Conservation (phyloP, 2,113 vertebrate genomes). For the Saguinus midas region DNA sequence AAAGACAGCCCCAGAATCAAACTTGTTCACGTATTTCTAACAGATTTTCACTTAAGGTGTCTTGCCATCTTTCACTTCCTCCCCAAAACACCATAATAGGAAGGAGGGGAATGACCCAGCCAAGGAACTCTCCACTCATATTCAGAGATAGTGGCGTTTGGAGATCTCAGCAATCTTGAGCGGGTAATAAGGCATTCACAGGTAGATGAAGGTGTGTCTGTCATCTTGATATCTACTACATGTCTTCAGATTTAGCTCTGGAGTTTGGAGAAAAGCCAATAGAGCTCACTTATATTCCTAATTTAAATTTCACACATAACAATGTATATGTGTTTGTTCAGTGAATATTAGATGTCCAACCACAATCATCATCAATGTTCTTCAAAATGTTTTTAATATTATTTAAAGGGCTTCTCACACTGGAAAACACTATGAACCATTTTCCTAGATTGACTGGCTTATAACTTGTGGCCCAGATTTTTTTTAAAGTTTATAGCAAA, state of each 20-base stretch:
- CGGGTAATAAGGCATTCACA: background rate
- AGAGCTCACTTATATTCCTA: background rate
- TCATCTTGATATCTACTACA: background rate
- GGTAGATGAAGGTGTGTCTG: background rate
- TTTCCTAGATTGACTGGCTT: conserved; percentile 37
- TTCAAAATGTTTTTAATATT: background rate
- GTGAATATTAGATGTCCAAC: background rate
- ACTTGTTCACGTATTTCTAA: background rate
- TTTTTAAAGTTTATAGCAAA: conserved; percentile 37
- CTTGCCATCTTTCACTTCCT: background rate
- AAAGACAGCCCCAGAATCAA: background rate
- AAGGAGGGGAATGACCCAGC: background rate
- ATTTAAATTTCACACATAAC: conserved; percentile 38
- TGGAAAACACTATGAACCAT: conserved; percentile 29
- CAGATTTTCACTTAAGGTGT: background rate
- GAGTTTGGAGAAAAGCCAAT: background rate
- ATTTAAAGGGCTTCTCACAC: background rate
- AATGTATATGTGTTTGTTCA: background rate
- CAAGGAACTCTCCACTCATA: background rate
- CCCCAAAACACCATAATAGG: background rate
- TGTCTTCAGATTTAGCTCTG: background rate
- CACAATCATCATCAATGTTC: background rate
- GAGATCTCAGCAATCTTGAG: background rate
- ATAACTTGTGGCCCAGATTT: background rate
- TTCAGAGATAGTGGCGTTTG: background rate